Evolutionary conservation across 2,797 vertebrate genomes (phyloP), one percentile per base, ranked within the genome.

Genomic region (Sparus aurata): DNA sequence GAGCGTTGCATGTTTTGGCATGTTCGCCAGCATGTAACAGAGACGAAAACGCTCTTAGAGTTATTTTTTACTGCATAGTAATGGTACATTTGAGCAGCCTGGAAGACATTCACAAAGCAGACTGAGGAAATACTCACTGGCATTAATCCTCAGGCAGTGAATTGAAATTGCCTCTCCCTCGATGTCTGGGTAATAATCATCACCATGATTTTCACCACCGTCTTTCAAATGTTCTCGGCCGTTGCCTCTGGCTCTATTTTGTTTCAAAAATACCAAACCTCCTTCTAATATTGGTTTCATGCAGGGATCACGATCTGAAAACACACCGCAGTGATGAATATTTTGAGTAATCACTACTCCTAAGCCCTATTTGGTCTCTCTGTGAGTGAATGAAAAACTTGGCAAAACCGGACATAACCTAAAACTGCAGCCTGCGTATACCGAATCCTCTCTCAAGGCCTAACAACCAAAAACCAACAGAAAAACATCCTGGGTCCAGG

Each of bases 401-500:
- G 27, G 30, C 34, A 34, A 34, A 34, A 52, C 54, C 47, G 64
- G 84, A 82, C 69, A 72, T 72, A 79, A 86, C 34, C 59, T 61
- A 68, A 83, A 85, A 86, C 77, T 73, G 61, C 70, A 73, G 67
- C 68, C 50, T 60, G 49, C 82, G 75, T 88, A 80, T 60, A 83
- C 53, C 62, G 78, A 73, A 60, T 70, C 59, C 23, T 69, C 55
- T 64, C 76, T 88, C 63, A 69, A 79, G 73, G 72, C 55, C 85
- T 87, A 86, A 90, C 77, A 82, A 87, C 71, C 83, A 76, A 92
- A 94, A 92, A 91, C 85, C 75, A 93, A 94, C 89, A 94, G 69
- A 93, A 94, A 92, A 94, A 94, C 91, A 94, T 92, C 92, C 91
- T 76, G 81, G 89, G 91, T 84, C 73, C 80, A 79, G 80, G 84